These are phyloP conservation scores for Halictus quadricinctus DNA, from an alignment of 2,888 invertebrate species.

Conservation along the genomic window DNA sequence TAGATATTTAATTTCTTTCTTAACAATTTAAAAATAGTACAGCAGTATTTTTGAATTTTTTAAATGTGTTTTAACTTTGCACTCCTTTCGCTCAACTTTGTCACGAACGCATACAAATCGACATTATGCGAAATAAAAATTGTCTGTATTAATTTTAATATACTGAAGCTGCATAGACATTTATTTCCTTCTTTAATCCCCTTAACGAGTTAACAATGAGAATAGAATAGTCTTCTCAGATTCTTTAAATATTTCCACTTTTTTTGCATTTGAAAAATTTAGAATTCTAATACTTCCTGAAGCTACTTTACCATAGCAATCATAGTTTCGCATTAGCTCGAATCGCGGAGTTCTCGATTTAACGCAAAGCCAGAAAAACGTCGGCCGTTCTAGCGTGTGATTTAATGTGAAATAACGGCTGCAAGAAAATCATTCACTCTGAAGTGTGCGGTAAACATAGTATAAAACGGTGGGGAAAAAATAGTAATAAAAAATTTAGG, in stretches of 20 bases:
- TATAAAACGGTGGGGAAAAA: constrained; percentile 14
- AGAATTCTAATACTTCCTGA: neutral
- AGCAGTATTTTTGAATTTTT: neutral
- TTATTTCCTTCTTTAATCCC: no score
- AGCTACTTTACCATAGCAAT: neutral
- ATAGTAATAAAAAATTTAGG: constrained; percentile 27
- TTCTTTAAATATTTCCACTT: no score
- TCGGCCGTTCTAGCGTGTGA: constrained; percentile 4
- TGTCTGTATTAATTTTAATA: no score
- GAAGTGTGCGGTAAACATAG: constrained; percentile 26
- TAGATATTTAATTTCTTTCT: neutral
- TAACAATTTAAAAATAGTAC: neutral
- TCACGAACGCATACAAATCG: no score
- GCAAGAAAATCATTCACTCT: constrained; percentile 18
- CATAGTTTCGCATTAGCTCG: neutral
- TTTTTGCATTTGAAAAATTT: no score
- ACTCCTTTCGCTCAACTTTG: neutral
- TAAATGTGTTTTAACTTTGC: neutral
- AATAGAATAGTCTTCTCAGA: no score
- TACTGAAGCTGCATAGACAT: no score
- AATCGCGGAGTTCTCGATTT: neutral
- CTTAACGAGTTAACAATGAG: no score
- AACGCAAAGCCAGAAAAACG: neutral
- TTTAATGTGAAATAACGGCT: constrained; percentile 7
- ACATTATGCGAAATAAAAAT: neutral